Conservation (phyloP, 1,140 invertebrate genomes). For the Lerema accius region DNA sequence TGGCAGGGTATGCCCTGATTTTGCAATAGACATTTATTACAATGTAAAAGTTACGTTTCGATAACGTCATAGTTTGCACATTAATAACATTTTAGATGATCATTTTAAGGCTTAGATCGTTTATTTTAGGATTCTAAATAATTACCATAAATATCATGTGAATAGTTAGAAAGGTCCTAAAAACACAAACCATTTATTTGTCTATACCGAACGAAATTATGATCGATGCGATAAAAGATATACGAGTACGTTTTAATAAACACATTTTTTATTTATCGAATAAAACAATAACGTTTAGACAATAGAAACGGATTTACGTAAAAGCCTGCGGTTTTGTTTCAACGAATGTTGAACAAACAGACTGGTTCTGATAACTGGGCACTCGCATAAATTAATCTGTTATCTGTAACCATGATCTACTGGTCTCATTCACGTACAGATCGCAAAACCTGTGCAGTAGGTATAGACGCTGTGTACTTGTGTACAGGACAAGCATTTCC, state of each 20-base stretch:
- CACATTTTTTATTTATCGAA: conserved; percentile 18
- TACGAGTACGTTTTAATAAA: conserved; percentile 37
- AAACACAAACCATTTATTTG: too few species aligned
- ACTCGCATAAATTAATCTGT: conserved; percentile 63
- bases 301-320: conserved; percentile 30
- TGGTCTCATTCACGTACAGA: conserved; percentile 47
- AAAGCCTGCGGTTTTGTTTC: conserved; percentile 36
- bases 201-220: too few species aligned
- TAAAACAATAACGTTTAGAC: conserved; percentile 30
- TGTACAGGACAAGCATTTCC: conserved; percentile 46
- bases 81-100: too few species aligned
- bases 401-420: conserved; percentile 48
- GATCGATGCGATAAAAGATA: conserved; percentile 9
- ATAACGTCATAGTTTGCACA: too few species aligned
- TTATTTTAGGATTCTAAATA: too few species aligned
- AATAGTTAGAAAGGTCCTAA: too few species aligned
- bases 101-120: too few species aligned
- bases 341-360: conserved; percentile 38
- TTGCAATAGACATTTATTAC: too few species aligned
- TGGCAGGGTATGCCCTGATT: too few species aligned
- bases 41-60: too few species aligned
- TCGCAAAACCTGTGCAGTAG: conserved; percentile 45
- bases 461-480: conserved; percentile 40
- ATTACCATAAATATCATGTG: too few species aligned
- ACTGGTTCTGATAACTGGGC: conserved; percentile 40